Percentiles rank a stretch among this genome's conserved stretches.
Conservation (phyloP, 2,113 vertebrate genomes). For the Ceratotherium simum region DNA sequence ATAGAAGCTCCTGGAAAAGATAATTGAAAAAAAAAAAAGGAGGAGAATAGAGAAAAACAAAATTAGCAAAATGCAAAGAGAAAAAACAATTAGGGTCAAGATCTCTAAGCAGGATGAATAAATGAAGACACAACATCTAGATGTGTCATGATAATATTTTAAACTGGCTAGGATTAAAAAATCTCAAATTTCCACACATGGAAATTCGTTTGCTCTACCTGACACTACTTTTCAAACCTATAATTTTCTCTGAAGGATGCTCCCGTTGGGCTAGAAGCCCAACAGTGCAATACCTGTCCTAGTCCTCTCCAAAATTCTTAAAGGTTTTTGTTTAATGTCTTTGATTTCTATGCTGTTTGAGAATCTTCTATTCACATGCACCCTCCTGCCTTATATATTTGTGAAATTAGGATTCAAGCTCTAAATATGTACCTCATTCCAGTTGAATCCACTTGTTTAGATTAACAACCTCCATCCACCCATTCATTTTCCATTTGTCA, state of each 20-base stretch:
- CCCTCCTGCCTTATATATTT: neutral
- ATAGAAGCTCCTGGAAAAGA: neutral
- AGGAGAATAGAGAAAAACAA: neutral
- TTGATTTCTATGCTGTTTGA: neutral
- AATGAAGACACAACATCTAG: neutral
- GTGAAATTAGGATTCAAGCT: neutral
- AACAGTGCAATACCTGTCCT: neutral
- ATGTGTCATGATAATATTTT: neutral
- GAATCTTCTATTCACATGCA: neutral
- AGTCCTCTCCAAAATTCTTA: neutral
- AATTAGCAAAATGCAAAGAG: neutral
- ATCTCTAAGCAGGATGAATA: neutral
- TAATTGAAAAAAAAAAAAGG: neutral
- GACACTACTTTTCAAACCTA: neutral
- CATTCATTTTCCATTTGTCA: neutral
- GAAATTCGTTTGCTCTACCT: neutral
- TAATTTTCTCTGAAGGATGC: neutral
- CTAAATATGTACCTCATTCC: neutral
- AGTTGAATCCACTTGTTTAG: neutral
- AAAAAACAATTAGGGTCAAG: neutral
- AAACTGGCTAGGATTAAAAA: neutral
- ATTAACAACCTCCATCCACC: neutral
- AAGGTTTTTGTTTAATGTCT: neutral
- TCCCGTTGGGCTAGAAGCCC: neutral
- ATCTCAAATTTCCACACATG: neutral